phyloP scores from a whole-genome alignment of 2,888 invertebrate species.

The Himalopsyche kuldschensis region DNA sequence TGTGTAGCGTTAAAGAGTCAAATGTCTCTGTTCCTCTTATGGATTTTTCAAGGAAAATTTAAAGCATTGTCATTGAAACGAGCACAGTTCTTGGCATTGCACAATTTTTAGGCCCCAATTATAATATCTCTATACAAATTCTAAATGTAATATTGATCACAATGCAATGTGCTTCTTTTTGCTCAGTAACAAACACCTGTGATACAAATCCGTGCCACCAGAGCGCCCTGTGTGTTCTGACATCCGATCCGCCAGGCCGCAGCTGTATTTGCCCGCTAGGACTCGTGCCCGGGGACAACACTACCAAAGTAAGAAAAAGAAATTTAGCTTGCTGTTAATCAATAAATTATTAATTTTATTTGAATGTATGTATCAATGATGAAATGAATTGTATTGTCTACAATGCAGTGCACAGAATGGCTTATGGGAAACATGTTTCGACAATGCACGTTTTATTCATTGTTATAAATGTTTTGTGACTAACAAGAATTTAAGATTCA shows the following conservation, averaged over 20 bases:
- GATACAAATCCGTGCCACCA: slow-evolving; percentile 60
- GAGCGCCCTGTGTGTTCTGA: slow-evolving; percentile 64
- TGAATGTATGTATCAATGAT: background rate
- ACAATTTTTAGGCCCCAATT: no score
- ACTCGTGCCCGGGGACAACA: slow-evolving; percentile 42
- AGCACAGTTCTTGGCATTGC: no score
- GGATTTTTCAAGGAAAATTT: no score
- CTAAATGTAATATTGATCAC: no score
- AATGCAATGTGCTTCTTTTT: slow-evolving; percentile 6
- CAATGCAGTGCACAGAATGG: background rate
- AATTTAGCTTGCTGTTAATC: background rate
- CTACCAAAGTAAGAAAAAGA: slow-evolving; percentile 3
- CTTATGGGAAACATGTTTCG: background rate
- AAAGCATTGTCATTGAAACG: no score
- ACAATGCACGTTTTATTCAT: background rate
- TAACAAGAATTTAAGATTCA: background rate
- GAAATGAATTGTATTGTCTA: background rate
- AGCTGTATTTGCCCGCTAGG: slow-evolving; percentile 63
- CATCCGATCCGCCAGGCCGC: slow-evolving; percentile 49
- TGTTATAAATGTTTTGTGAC: background rate
- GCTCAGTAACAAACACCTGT: slow-evolving; percentile 62
- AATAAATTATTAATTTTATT: background rate
- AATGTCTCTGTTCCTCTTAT: no score
- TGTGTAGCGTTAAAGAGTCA: no score
- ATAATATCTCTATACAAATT: no score